phyloP scores from a whole-genome alignment of 2,888 invertebrate genomes.

The Sinhomidia bicolor region DNA sequence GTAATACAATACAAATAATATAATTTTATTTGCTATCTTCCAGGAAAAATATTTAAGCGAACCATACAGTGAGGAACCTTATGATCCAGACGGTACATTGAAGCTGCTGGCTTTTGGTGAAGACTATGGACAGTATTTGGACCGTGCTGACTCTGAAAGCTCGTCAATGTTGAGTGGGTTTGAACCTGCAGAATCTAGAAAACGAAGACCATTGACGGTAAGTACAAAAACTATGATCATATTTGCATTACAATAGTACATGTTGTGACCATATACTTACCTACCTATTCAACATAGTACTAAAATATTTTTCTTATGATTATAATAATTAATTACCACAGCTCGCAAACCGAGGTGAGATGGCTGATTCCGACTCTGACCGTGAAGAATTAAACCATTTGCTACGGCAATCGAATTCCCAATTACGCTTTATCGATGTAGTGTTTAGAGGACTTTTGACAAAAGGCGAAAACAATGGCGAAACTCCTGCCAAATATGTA shows the following conservation, averaged over 20 bases:
- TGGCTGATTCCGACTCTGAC: conserved; percentile 80
- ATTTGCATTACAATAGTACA: neutral
- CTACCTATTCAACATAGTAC: too few species aligned
- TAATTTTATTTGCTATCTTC: conserved; percentile 26
- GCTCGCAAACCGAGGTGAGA: conserved; percentile 77
- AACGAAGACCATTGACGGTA: conserved; percentile 74
- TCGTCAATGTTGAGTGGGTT: conserved; percentile 78
- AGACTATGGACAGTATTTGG: conserved; percentile 79
- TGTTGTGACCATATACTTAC: too few species aligned
- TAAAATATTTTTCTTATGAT: neutral
- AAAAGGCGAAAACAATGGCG: conserved; percentile 64
- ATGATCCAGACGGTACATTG: conserved; percentile 78
- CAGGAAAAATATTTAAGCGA: conserved; percentile 80
- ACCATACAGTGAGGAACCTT: conserved; percentile 79
- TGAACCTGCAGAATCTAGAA: conserved; percentile 76
- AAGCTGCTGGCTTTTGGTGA: conserved; percentile 80
- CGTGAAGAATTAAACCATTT: conserved; percentile 79
- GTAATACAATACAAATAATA: neutral
- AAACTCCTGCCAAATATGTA: conserved; percentile 78
- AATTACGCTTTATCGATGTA: conserved; percentile 76
- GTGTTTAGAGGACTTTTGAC: conserved; percentile 77
- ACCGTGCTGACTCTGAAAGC: conserved; percentile 77
- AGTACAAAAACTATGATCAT: neutral
- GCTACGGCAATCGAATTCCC: conserved; percentile 77
- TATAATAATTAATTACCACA: conserved; percentile 47